Base-by-base conservation (phyloP, 2,888 invertebrate genomes). In the Lepeophtheirus nordmannii region DNA sequence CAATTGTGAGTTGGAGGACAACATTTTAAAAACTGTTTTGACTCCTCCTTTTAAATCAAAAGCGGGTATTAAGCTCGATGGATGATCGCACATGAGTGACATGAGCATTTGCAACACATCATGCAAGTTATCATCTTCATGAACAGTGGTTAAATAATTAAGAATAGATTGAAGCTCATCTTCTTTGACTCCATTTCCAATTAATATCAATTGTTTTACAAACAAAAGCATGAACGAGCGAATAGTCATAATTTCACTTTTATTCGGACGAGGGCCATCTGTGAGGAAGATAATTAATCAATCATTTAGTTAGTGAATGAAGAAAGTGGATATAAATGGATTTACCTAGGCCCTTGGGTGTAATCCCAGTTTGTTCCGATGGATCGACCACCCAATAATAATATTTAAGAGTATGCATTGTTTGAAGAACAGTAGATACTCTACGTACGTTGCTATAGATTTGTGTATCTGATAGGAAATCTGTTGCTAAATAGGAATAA, bases 381-480 rank as follows among this genome's bases (percentile, higher is more conserved):
- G 98, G 97, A 80, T 93, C 93, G 68, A 89, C 87, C 59, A 98
- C 90, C 97, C 97, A 99, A 76, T 98, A 98, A 79, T 97, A 98
- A 77, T 92, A 96, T 79, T 98, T 98, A 69, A 99, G 82, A 3
- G 98, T 94, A 76, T 99, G 97, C 71, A 98, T 91, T 37, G 96
- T 94, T 79, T 98, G 97, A 61, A 98, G 80, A 0, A 96, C 94
- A 1, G 97, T 97, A 72, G 93, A 93, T 69, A 98, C 94, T 65
- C 98, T 82, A 66, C 97, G 80, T 65, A 96, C 94, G 76, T 92
- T 93, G 73, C 89, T 92, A 79, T 96, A 96, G 73, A 96, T 93
- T 41, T 94, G 93, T 1, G 93, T 91, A 77, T 97, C 94, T 68
- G 89, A 89, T 68, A 98, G 82, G 80, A 98, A 98, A 78, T 99